A percentile compares a stretch with the other conserved stretches of the same genome.
Conservation (phyloP, 2,797 vertebrate genomes). For the Myotis vivesi region DNA sequence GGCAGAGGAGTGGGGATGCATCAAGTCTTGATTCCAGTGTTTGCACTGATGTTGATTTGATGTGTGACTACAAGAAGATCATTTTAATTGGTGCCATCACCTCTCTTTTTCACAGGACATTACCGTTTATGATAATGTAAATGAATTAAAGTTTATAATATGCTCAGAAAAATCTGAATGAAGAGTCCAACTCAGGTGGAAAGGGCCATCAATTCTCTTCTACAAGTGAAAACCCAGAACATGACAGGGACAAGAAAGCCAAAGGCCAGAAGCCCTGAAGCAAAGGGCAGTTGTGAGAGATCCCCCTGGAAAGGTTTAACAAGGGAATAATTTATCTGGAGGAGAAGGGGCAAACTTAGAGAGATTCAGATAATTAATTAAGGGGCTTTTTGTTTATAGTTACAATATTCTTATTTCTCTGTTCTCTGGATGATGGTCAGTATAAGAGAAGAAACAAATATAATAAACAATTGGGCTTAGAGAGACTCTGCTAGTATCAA, state of each 20-base stretch:
- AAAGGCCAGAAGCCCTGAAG: neutral
- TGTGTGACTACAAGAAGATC: slow-evolving; percentile 50
- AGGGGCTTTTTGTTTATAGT: neutral
- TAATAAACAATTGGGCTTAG: neutral
- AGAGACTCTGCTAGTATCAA: neutral
- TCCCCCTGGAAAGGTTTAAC: neutral
- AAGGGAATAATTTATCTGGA: slow-evolving; percentile 38
- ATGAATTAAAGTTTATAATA: slow-evolving; percentile 64
- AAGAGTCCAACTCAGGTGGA: slow-evolving; percentile 31
- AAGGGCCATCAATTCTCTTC: slow-evolving; percentile 50
- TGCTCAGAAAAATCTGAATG: slow-evolving; percentile 56
- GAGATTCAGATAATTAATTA: slow-evolving; percentile 16
- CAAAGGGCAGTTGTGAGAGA: neutral
- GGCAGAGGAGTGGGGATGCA: neutral
- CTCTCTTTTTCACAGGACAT: slow-evolving; percentile 67
- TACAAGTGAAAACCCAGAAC: neutral
- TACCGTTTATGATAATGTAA: slow-evolving; percentile 63
- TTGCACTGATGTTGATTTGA: slow-evolving; percentile 51
- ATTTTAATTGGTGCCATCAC: slow-evolving; percentile 67
- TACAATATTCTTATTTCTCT: neutral
- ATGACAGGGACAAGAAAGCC: neutral
- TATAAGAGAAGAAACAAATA: neutral
- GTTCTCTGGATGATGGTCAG: neutral
- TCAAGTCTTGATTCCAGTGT: slow-evolving; percentile 12
- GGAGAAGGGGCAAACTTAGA: slow-evolving; percentile 38